phyloP scores from a whole-genome alignment of 2,113 vertebrate genomes.

The Phyllopteryx taeniolatus region DNA sequence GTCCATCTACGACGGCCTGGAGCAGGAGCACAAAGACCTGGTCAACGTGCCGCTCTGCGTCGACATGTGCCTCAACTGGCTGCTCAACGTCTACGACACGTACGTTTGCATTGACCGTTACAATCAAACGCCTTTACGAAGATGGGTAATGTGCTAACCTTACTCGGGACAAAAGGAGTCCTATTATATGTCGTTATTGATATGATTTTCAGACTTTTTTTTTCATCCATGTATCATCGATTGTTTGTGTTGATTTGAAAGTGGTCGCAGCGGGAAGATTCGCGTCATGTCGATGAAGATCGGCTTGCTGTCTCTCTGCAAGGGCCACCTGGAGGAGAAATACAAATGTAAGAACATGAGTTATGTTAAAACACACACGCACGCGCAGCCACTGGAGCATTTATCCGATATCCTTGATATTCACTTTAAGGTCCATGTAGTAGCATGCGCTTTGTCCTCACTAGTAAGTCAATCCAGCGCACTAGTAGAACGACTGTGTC shows the following conservation, averaged over 20 bases:
- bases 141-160: not conserved
- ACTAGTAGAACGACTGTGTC: no score
- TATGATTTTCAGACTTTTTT: not conserved
- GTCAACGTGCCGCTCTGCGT: constrained; percentile 94
- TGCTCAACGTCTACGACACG: constrained; percentile 97
- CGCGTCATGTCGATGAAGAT: constrained; percentile 94
- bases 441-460: no score
- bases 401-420: no score
- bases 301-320: constrained; percentile 90
- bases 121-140: no score
- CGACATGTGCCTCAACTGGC: constrained; percentile 98
- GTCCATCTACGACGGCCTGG: constrained; percentile 88
- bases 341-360: constrained; percentile 87
- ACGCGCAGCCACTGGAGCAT: not conserved
- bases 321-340: constrained; percentile 94
- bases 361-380: not conserved
- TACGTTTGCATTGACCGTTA: constrained; percentile 65
- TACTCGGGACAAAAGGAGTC: no score
- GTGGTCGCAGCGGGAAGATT: constrained; percentile 93
- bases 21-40: constrained; percentile 90
- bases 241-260: constrained; percentile 45
- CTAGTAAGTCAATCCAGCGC: no score
- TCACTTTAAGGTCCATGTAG: no score
- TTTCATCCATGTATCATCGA: not conserved
- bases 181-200: no score